Evolutionary conservation across 2,797 vertebrate genomes (phyloP), one percentile per base, ranked within the genome.

Genomic region (Muraenolepis orangiensis): DNA sequence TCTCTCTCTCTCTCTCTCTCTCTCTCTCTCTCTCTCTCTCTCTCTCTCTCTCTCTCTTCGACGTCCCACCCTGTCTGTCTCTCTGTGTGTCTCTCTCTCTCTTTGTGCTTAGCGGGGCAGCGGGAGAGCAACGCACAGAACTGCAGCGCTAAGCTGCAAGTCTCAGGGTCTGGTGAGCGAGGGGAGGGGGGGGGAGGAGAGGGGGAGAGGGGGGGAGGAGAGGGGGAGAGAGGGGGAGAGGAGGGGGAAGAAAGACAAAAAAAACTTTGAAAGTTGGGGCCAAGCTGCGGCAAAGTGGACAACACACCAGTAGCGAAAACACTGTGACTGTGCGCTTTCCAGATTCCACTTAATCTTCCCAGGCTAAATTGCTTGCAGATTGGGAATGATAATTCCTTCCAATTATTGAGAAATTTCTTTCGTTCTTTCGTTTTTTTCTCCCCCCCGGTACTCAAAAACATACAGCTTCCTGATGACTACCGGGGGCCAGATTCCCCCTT

Each of bases 121-220:
- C 78, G 76, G 83, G 76, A 87, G 82, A 42, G 79, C 70, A 82
- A 82, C 80, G 78, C 76, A 76, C 70, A 89, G 82, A 91, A 92
- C 69, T 88, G 84, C 91, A 88, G 87, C 66, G 84, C 89, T 91
- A 84, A 90, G 90, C 84, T 87, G 79, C 68, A 80, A 88, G 84
- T 81, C n/a, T 13, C 75, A 72, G 80, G 80, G 82, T 66, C 77
- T 85, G 80, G 84, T 70, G 81, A 85, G 84, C 84, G n/a, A n/a
- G n/a, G n/a, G n/a, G n/a, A n/a, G n/a, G n/a, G 82, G 87, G 84
- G 23, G 23, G 57, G 8, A 34, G 32, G 8, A 34, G 82, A 86
- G 84, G 23, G 23, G 57, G 8, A 34, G 32, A 34, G 82, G 87
- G 84, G 23, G 23, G 57, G 8, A 34, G 32, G 8, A 34, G 82